Conservation (phyloP, 2,113 vertebrate genomes). For the Pseudopipra pipra region DNA sequence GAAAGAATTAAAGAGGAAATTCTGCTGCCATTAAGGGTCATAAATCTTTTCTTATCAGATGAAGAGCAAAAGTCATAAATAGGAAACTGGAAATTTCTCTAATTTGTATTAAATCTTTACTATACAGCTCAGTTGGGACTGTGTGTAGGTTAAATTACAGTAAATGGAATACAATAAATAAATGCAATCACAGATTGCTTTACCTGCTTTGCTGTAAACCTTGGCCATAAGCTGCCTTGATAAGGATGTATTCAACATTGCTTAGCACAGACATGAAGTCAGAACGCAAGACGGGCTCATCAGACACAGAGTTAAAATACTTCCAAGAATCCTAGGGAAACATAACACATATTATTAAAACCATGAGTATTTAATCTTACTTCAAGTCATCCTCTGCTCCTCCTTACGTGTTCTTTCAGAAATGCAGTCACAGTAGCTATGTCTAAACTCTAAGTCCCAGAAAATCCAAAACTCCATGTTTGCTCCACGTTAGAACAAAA, state of each 20-base stretch:
- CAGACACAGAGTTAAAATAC: constrained; percentile 92
- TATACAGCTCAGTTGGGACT: not conserved
- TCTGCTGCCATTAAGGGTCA: not conserved
- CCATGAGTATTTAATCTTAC: not conserved
- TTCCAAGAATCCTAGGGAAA: constrained; percentile 85
- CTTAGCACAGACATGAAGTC: constrained; percentile 92
- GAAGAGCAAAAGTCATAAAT: not conserved
- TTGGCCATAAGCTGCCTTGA: constrained; percentile 90
- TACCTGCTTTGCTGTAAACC: constrained; percentile 93
- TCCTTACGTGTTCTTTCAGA: not conserved
- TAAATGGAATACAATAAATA: not conserved
- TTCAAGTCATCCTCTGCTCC: not conserved
- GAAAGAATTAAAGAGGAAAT: not conserved
- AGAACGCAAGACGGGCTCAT: constrained; percentile 78
- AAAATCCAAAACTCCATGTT: not conserved
- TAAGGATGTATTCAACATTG: constrained; percentile 86
- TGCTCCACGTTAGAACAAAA: not conserved
- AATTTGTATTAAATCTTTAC: not conserved
- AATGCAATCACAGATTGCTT: not conserved
- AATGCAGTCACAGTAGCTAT: not conserved
- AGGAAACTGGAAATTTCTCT: not conserved
- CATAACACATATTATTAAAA: not conserved
- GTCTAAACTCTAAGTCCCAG: not conserved
- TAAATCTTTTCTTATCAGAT: not conserved
- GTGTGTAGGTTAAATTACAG: not conserved